Evolutionary conservation across 2,888 invertebrate species (phyloP).

Genomic region (Volucella bombylans): DNA sequence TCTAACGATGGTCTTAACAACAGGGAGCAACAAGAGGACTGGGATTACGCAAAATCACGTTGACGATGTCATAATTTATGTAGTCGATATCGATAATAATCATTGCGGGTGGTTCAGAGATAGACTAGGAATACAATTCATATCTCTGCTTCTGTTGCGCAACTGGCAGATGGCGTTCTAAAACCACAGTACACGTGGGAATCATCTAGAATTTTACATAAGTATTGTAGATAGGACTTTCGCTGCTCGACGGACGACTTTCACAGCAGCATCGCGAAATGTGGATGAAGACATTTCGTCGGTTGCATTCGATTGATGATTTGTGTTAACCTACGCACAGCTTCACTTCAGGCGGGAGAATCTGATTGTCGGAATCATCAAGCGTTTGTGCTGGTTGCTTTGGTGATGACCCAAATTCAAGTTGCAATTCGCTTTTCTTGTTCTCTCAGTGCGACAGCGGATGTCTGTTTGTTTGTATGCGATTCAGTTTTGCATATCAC

Average conservation of each 20-base stretch:
- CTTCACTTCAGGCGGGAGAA: conserved; percentile 13
- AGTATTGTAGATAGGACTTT: conserved; percentile 26
- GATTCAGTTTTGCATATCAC: conserved; percentile 50
- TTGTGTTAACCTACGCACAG: conserved; percentile 57
- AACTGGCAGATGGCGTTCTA: conserved; percentile 21
- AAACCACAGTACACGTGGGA: neutral
- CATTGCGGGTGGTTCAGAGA: neutral
- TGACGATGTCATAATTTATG: conserved; percentile 66
- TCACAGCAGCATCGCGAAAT: conserved; percentile 39
- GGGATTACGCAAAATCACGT: conserved; percentile 61
- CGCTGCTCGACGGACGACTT: conserved; percentile 52
- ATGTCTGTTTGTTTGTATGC: conserved; percentile 14
- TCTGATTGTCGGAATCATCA: conserved; percentile 59
- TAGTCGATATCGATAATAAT: conserved; percentile 21
- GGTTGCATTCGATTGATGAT: conserved; percentile 20
- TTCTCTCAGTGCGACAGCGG: conserved; percentile 10
- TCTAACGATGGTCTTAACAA: conserved; percentile 23
- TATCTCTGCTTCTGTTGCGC: conserved; percentile 22
- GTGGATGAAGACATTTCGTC: conserved; percentile 46
- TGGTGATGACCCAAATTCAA: conserved; percentile 53
- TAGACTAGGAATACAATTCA: conserved; percentile 16
- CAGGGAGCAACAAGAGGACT: conserved; percentile 41
- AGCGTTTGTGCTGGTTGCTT: conserved; percentile 17
- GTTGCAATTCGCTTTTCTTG: conserved; percentile 60
- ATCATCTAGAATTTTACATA: conserved; percentile 4